Evolutionary conservation across 2,797 vertebrate genomes (phyloP).

Genomic region (Meda fulgida): DNA sequence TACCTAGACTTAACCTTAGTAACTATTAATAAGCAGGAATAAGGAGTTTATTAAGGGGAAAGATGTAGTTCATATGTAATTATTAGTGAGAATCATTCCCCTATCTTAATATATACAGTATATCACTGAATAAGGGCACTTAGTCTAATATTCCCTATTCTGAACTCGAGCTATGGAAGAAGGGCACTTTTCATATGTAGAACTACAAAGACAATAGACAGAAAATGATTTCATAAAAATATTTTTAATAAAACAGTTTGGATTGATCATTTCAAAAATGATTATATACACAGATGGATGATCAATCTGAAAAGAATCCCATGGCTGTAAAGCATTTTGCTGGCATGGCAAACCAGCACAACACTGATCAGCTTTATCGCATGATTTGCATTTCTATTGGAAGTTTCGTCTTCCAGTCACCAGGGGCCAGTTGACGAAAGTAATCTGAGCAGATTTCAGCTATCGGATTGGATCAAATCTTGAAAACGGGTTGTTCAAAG

Average conservation of each 20-base stretch:
- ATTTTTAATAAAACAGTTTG: not conserved
- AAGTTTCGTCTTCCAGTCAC: not conserved
- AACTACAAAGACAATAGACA: not conserved
- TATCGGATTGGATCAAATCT: not conserved
- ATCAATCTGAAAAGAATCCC: not conserved
- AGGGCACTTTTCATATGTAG: not conserved
- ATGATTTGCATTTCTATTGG: not conserved
- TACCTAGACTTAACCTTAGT: too few relatives aligned
- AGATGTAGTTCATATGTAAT: too few relatives aligned
- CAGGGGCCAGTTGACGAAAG: too few relatives aligned
- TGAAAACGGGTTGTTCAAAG: not conserved
- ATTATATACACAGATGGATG: not conserved
- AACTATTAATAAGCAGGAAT: too few relatives aligned
- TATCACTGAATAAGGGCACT: not conserved
- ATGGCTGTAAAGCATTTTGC: not conserved
- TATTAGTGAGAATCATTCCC: too few relatives aligned
- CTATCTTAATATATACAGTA: too few relatives aligned
- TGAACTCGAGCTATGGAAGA: not conserved
- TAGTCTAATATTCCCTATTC: not conserved
- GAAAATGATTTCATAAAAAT: not conserved
- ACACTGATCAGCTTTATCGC: not conserved
- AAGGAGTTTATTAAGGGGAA: too few relatives aligned
- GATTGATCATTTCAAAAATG: not conserved
- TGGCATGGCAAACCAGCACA: not conserved
- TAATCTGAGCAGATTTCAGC: too few relatives aligned